Evolutionary conservation across 2,888 invertebrate species (phyloP).

Genomic region (Drosophila barbarae): DNA sequence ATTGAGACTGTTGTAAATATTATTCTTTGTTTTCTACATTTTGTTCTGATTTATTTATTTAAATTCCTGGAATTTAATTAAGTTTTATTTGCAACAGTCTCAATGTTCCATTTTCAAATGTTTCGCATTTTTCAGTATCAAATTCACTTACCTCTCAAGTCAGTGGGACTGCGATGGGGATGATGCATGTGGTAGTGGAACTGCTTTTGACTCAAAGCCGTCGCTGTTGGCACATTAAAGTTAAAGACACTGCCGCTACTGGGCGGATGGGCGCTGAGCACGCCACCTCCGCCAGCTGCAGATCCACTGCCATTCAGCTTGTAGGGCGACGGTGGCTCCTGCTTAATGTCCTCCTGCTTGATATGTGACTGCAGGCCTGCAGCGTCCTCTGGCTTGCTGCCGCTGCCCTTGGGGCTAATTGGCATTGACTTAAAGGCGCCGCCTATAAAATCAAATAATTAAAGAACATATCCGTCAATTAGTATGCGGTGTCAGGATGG

Average conservation of each 20-base stretch:
- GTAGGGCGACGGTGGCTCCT: conserved; percentile 79
- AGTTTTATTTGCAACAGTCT: background rate
- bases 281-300: conserved; percentile 35
- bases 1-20: background rate
- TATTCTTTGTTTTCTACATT: too few relatives aligned
- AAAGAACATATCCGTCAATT: conserved; percentile 17
- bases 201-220: conserved; percentile 72
- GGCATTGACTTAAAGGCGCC: conserved; percentile 95
- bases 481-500: conserved; percentile 37
- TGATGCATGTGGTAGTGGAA: conserved; percentile 66
- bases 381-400: conserved; percentile 74
- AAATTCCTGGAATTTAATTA: background rate
- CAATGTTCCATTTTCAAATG: background rate
- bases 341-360: conserved; percentile 77
- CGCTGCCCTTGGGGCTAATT: conserved; percentile 81
- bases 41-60: too few relatives aligned
- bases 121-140: too few relatives aligned
- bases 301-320: conserved; percentile 65
- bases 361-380: conserved; percentile 54
- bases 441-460: conserved; percentile 79
- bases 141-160: conserved; percentile 63
- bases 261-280: conserved; percentile 56
- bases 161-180: conserved; percentile 69
- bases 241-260: conserved; percentile 70
- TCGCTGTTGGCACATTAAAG: conserved; percentile 78